These are phyloP conservation scores for Rhingia rostrata DNA, from an alignment of 2,888 invertebrate species.

Conservation along the genomic window DNA sequence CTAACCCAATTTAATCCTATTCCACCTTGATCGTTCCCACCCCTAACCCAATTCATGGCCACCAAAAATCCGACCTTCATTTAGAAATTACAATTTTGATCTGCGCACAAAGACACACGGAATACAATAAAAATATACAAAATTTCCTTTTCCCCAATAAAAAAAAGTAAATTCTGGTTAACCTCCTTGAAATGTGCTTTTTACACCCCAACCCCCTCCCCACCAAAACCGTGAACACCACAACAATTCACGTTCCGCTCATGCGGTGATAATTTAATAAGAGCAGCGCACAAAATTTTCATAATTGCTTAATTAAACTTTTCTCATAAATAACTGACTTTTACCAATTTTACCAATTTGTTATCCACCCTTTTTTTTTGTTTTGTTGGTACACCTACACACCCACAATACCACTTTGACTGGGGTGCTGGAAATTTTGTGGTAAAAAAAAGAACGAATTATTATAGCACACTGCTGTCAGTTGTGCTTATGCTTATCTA, in stretches of 20 bases:
- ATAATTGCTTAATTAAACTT: constrained; percentile 74
- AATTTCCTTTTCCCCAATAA: constrained; percentile 7
- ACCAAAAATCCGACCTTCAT: not conserved
- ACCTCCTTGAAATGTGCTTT: constrained; percentile 23
- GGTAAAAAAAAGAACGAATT: constrained; percentile 45
- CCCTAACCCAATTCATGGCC: not conserved
- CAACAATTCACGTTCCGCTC: constrained; percentile 51
- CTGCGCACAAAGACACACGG: constrained; percentile 16
- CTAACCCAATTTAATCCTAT: constrained; percentile 28
- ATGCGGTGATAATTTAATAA: constrained; percentile 73
- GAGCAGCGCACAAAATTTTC: constrained; percentile 63
- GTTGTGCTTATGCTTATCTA: constrained; percentile 54
- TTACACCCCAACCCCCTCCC: not conserved
- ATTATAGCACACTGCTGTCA: constrained; percentile 41
- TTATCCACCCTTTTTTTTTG: constrained; percentile 42
- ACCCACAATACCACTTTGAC: not conserved
- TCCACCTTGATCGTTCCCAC: constrained; percentile 9
- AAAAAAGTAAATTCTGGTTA: not conserved
- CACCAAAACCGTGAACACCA: constrained; percentile 3
- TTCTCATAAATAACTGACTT: constrained; percentile 70
- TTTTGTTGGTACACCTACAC: not conserved
- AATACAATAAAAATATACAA: constrained; percentile 15
- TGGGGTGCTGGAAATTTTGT: constrained; percentile 27
- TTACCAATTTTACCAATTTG: constrained; percentile 73
- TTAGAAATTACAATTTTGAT: constrained; percentile 26